Evolutionary conservation across 2,888 invertebrate genomes (phyloP).

Genomic region (Agrotis clavis): DNA sequence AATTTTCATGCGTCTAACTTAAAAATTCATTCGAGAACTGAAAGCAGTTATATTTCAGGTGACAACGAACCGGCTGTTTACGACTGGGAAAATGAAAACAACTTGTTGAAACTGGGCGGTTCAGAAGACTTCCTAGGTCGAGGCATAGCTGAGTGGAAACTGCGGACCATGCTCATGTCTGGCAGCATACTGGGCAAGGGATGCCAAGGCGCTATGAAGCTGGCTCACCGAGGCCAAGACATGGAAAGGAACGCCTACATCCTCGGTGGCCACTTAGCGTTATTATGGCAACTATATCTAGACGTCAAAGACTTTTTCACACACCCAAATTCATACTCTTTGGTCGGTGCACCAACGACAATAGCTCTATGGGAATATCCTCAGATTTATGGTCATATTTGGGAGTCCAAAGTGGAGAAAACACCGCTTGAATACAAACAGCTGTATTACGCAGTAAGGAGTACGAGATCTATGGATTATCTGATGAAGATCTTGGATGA

Average conservation of each 20-base stretch:
- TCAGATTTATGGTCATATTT: slow-evolving; percentile 80
- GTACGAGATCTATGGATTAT: slow-evolving; percentile 84
- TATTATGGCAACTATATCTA: slow-evolving; percentile 86
- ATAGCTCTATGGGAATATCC: slow-evolving; percentile 87
- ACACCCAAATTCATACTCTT: slow-evolving; percentile 84
- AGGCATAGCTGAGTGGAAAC: slow-evolving; percentile 84
- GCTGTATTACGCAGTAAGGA: slow-evolving; percentile 82
- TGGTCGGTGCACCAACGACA: slow-evolving; percentile 83
- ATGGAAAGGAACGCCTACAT: slow-evolving; percentile 82
- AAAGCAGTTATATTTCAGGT: slow-evolving; percentile 63
- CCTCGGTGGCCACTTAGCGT: slow-evolving; percentile 84
- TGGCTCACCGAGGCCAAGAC: slow-evolving; percentile 75
- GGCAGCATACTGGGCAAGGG: slow-evolving; percentile 87
- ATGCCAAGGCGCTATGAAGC: slow-evolving; percentile 86
- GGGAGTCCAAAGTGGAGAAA: slow-evolving; percentile 78
- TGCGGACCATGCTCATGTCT: slow-evolving; percentile 84
- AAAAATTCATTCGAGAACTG: too few species aligned
- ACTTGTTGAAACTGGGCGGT: slow-evolving; percentile 83
- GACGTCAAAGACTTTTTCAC: slow-evolving; percentile 87
- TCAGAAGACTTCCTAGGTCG: slow-evolving; percentile 83
- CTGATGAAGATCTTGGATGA: slow-evolving; percentile 79
- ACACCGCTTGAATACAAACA: slow-evolving; percentile 80
- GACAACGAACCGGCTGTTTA: slow-evolving; percentile 72
- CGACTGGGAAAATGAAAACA: slow-evolving; percentile 85
- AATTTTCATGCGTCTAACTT: too few species aligned